phyloP scores from a whole-genome alignment of 64 coral and sea anemone species.

The Montipora cactus region DNA sequence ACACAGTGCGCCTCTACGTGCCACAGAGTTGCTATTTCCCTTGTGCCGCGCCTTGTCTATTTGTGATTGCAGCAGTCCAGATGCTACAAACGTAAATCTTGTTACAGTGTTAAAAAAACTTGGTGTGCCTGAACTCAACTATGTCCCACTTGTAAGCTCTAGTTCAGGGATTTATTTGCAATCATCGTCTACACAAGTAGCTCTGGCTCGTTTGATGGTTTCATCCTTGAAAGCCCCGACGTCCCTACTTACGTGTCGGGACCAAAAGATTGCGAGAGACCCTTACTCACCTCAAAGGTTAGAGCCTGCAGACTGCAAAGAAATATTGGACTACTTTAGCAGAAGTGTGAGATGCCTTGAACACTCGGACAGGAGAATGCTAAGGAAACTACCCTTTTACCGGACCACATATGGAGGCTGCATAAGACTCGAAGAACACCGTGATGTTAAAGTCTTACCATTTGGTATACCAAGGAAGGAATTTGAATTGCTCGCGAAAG shows the following conservation, averaged over 20 bases:
- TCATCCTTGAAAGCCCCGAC: neutral
- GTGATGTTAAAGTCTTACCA: constrained; percentile 22
- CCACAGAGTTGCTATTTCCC: neutral
- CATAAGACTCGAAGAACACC: constrained; percentile 6
- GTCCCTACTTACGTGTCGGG: constrained; percentile 7
- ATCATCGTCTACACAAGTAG: neutral
- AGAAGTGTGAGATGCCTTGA: neutral
- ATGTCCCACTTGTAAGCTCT: neutral
- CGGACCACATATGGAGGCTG: constrained; percentile 13
- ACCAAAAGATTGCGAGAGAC: constrained; percentile 5
- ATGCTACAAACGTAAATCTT: neutral
- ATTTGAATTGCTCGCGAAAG: constrained; percentile 22
- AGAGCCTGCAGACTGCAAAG: neutral
- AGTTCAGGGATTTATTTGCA: neutral
- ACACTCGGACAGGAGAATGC: neutral
- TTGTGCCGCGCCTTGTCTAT: neutral
- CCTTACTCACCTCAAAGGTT: neutral
- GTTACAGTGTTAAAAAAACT: neutral
- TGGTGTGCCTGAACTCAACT: constrained; percentile 16
- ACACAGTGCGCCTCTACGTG: too few relatives aligned
- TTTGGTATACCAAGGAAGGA: constrained; percentile 17
- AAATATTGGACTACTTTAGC: constrained; percentile 38
- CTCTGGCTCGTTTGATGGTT: neutral
- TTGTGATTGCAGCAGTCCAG: neutral
- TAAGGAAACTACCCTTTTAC: constrained; percentile 54